Conservation (phyloP, 37 sponge, comb jelly and placozoan genomes). For the Petrosia ficiformis region DNA sequence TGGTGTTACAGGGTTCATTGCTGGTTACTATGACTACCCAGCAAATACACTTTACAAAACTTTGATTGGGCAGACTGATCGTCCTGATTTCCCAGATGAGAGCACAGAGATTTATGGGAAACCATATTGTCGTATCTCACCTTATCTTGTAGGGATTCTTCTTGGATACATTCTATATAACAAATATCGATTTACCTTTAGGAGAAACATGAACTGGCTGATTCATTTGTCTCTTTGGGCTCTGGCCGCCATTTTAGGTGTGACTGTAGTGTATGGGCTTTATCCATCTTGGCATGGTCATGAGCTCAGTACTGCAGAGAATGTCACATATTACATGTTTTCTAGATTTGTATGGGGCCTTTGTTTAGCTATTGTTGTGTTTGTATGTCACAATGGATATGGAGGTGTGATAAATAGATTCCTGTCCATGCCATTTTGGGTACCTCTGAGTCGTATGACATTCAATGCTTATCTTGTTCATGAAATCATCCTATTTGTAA, state of each 20-base stretch:
- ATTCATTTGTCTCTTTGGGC: constrained; percentile 31
- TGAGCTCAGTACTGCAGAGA: constrained; percentile 33
- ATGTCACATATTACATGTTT: constrained; percentile 59
- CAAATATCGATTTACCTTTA: constrained; percentile 6
- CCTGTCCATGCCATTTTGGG: constrained; percentile 83
- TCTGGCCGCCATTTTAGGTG: constrained; percentile 16
- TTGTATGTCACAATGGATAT: constrained; percentile 78
- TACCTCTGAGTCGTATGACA: constrained; percentile 86
- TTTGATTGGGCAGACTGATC: not conserved
- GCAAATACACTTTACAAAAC: constrained; percentile 16
- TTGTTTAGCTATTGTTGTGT: constrained; percentile 59
- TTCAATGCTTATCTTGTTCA: constrained; percentile 85
- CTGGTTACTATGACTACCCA: constrained; percentile 42
- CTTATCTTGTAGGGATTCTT: constrained; percentile 79
- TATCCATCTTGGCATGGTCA: constrained; percentile 60
- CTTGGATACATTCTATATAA: constrained; percentile 73
- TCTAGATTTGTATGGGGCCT: constrained; percentile 66
- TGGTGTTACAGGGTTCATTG: constrained; percentile 33
- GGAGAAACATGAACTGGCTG: not conserved
- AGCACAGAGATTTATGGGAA: constrained; percentile 45
- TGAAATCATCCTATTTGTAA: constrained; percentile 58
- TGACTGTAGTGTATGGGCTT: constrained; percentile 51
- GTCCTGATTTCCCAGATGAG: not conserved
- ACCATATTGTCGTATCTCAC: constrained; percentile 64
- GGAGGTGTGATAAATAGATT: constrained; percentile 69